These are phyloP conservation scores for Shinisaurus crocodilurus DNA, from an alignment of 2,113 vertebrate species.

Conservation along the genomic window DNA sequence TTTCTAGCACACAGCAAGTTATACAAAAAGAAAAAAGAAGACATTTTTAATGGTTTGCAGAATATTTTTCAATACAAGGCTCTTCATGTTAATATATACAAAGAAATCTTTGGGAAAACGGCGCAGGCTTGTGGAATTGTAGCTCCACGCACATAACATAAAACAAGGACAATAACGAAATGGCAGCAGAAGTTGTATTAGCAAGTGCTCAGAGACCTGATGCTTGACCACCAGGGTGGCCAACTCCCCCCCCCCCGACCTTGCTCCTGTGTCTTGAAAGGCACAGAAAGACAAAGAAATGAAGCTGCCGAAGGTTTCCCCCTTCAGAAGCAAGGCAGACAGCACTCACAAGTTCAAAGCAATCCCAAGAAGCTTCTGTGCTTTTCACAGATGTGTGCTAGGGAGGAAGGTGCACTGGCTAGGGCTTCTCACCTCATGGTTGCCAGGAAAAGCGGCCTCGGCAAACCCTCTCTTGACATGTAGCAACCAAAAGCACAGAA, in stretches of 20 bases:
- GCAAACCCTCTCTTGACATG: not conserved
- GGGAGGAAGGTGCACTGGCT: not conserved
- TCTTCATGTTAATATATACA: slow-evolving; percentile 3
- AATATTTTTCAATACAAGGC: accelerated
- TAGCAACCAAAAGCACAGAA: not conserved
- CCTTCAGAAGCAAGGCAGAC: not conserved
- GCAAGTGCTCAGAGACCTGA: not conserved
- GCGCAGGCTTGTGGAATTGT: not conserved
- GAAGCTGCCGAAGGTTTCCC: not conserved
- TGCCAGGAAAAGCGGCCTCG: not conserved
- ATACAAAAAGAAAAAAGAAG: not conserved
- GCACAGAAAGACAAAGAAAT: not conserved
- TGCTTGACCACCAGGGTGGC: not conserved
- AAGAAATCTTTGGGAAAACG: not conserved
- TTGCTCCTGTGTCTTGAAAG: not conserved
- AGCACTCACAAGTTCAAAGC: not conserved
- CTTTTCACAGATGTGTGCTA: not conserved
- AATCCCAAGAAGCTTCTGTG: not conserved
- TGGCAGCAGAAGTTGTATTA: not conserved
- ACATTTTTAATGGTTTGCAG: slow-evolving; percentile 16
- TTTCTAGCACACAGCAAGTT: not conserved
- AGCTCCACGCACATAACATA: not conserved
- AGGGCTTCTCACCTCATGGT: not conserved
- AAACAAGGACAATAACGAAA: not conserved
- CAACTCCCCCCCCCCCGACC: not conserved